A percentile compares a stretch with the other conserved stretches of the same genome.
Conservation (phyloP, 1,140 invertebrate species). For the Periplaneta americana region DNA sequence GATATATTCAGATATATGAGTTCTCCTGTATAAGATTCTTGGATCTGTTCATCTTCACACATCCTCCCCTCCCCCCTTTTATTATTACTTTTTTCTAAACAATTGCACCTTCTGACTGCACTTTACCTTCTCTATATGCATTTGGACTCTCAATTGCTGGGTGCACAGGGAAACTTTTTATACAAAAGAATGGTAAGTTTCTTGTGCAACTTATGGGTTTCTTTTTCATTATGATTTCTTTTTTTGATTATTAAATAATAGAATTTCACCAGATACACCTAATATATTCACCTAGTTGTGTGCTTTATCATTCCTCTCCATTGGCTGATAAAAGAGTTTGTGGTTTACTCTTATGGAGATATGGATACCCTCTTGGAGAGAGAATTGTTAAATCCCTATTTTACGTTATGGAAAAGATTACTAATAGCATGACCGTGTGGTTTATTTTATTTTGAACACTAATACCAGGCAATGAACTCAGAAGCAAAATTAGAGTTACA, state of each 20-base stretch:
- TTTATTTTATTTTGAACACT: neutral
- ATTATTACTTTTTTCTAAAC: slow-evolving; percentile 13
- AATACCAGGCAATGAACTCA: neutral
- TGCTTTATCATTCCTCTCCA: slow-evolving; percentile 6
- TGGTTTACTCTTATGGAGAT: neutral
- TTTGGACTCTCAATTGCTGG: slow-evolving; percentile 21
- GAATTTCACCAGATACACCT: slow-evolving; percentile 15
- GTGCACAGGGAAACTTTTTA: slow-evolving; percentile 25
- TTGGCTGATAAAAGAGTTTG: neutral
- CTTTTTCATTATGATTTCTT: slow-evolving; percentile 13
- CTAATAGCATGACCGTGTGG: slow-evolving; percentile 4
- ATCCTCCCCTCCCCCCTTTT: neutral
- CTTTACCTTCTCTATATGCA: slow-evolving; percentile 22
- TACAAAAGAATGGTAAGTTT: slow-evolving; percentile 23
- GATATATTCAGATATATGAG: neutral
- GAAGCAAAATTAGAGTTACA: neutral
- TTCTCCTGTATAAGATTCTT: slow-evolving; percentile 17
- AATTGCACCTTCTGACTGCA: slow-evolving; percentile 23
- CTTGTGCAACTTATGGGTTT: slow-evolving; percentile 18
- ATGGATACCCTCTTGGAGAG: neutral
- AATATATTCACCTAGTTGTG: slow-evolving; percentile 17
- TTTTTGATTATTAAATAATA: slow-evolving; percentile 11
- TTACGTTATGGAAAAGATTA: neutral
- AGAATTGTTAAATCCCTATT: neutral
- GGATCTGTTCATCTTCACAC: slow-evolving; percentile 12